These are phyloP conservation scores for Beris morrisii DNA, from an alignment of 2,888 invertebrate species.

Conservation along the genomic window DNA sequence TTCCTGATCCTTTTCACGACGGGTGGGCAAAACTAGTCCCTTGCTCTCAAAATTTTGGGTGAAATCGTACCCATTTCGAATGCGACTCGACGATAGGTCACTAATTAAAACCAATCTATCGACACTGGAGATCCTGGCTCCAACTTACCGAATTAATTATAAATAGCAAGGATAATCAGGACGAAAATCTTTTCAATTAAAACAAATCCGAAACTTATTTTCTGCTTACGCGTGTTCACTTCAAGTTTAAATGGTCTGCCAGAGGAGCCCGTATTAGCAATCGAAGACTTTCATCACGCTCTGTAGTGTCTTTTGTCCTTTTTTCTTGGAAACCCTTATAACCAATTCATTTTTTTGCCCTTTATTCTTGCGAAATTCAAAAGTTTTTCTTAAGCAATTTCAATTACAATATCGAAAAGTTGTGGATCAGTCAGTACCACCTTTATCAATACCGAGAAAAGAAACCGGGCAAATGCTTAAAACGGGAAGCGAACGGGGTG, in stretches of 20 bases:
- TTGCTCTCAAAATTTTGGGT: too few relatives aligned
- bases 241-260: not conserved
- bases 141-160: constrained; percentile 21
- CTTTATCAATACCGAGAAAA: not conserved
- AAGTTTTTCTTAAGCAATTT: constrained; percentile 37
- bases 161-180: constrained; percentile 31
- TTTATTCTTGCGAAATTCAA: constrained; percentile 11
- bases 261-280: not conserved
- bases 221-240: not conserved
- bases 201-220: constrained; percentile 23
- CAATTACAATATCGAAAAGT: constrained; percentile 34
- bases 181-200: constrained; percentile 27
- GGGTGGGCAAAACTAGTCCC: too few relatives aligned
- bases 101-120: constrained; percentile 20
- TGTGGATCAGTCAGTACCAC: constrained; percentile 4
- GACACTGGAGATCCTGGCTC: not conserved
- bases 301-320: not conserved
- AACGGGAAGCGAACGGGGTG: not conserved
- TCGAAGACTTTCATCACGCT: too few relatives aligned
- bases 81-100: not conserved
- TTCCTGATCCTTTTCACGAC: too few relatives aligned
- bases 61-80: too few relatives aligned
- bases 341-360: not conserved
- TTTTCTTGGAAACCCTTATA: not conserved
- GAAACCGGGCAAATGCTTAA: not conserved